Percentiles rank a stretch among this genome's conserved stretches.
Evolutionary conservation across 2,797 vertebrate genomes (phyloP).

Genomic region (Phrynocephalus vlangalii): DNA sequence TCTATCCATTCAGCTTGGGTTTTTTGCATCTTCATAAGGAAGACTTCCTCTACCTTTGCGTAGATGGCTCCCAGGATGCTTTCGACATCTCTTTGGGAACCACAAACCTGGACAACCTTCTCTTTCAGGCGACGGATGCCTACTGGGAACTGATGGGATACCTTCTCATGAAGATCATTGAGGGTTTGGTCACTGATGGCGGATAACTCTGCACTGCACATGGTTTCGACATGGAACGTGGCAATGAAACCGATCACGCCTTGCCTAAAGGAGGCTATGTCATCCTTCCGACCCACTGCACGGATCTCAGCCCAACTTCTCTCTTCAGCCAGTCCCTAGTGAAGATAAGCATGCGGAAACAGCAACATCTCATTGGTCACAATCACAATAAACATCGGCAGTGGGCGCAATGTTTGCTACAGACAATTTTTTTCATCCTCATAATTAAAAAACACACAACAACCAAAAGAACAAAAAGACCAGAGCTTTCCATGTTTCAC

Average conservation of each 20-base stretch:
- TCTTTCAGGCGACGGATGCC: not conserved
- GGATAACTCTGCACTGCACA: conserved; percentile 1
- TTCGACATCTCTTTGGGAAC: conserved; percentile 25
- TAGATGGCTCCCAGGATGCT: not conserved
- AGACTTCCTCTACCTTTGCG: not conserved
- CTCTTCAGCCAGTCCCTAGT: not conserved
- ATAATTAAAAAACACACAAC: not conserved
- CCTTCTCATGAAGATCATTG: not conserved
- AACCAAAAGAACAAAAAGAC: too few relatives aligned
- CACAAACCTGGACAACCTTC: conserved; percentile 3
- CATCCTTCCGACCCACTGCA: not conserved
- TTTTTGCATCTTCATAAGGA: not conserved
- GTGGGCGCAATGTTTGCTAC: too few relatives aligned
- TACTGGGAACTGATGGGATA: not conserved
- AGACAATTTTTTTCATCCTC: too few relatives aligned
- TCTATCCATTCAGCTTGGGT: not conserved
- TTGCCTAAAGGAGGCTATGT: not conserved
- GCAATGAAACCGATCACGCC: not conserved
- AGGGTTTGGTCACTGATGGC: not conserved
- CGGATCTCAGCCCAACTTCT: not conserved
- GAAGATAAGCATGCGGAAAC: not conserved
- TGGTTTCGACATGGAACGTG: conserved; percentile 11
- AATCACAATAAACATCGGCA: not conserved
- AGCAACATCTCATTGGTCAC: not conserved
- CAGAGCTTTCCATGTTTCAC: too few relatives aligned